Percentiles rank a stretch among this genome's conserved stretches.
Evolutionary conservation across 2,113 vertebrate genomes (phyloP).

Genomic region (Callopanchax toddi): DNA sequence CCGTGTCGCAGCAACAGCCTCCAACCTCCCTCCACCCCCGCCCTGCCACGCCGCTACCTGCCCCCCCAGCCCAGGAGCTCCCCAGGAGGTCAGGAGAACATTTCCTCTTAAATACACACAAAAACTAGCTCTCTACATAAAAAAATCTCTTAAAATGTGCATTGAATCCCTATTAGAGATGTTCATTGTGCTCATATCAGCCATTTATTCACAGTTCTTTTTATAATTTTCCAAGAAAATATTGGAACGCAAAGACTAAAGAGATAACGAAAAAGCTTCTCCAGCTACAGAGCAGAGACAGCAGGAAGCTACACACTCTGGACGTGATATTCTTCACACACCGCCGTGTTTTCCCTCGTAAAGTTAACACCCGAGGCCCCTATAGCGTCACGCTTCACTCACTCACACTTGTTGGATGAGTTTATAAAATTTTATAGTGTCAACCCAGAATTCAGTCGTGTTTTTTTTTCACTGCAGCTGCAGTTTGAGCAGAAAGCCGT

Average conservation of each 20-base stretch:
- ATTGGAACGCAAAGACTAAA: not conserved
- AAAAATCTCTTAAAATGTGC: no score
- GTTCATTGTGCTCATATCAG: no score
- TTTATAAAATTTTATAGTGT: slow-evolving; percentile 3
- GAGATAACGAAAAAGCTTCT: not conserved
- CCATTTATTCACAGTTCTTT: not conserved
- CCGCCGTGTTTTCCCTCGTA: slow-evolving; percentile 26
- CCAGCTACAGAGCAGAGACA: not conserved
- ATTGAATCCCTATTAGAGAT: no score
- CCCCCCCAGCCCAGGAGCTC: slow-evolving; percentile 71
- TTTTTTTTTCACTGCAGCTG: not conserved
- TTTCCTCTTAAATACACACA: not conserved
- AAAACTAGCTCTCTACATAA: no score
- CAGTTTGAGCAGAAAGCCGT: not conserved
- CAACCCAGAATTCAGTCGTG: not conserved
- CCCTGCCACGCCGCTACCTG: slow-evolving; percentile 71
- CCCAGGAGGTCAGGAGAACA: slow-evolving; percentile 63
- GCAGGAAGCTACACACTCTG: not conserved
- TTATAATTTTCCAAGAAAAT: not conserved
- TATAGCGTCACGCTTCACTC: slow-evolving; percentile 35
- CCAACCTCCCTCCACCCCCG: slow-evolving; percentile 73
- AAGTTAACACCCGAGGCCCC: slow-evolving; percentile 23
- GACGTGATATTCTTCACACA: slow-evolving; percentile 39
- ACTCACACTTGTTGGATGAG: slow-evolving; percentile 10
- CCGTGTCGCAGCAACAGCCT: slow-evolving; percentile 64